Conservation (phyloP, 2,113 vertebrate genomes). For the Clarias batrachus region DNA sequence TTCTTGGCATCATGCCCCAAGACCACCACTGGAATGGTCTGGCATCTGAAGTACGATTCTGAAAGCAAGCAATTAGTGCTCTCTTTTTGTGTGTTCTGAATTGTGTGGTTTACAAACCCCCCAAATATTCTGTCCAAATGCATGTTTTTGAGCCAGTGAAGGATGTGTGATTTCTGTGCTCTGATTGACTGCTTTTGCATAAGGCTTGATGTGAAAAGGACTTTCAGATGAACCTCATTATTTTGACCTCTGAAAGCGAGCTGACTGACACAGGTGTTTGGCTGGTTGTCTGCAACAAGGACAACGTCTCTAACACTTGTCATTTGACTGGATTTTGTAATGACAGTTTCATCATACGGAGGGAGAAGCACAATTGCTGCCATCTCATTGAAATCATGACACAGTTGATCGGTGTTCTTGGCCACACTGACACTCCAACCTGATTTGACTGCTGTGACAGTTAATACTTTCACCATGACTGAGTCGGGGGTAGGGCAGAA, state of each 20-base stretch:
- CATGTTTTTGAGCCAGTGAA: slow-evolving; percentile 74
- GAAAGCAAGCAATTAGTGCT: slow-evolving; percentile 6
- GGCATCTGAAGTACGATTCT: slow-evolving; percentile 75
- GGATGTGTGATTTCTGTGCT: slow-evolving; percentile 60
- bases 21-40: slow-evolving; percentile 63
- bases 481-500: slow-evolving; percentile 72
- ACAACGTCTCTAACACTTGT: slow-evolving; percentile 67
- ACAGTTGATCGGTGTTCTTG: slow-evolving; percentile 48
- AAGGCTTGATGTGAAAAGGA: slow-evolving; percentile 39
- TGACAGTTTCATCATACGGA: slow-evolving; percentile 61
- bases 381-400: slow-evolving; percentile 67
- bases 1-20: slow-evolving; percentile 55
- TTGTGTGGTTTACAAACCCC: slow-evolving; percentile 55
- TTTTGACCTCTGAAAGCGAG: slow-evolving; percentile 63
- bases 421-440: slow-evolving; percentile 72
- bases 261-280: slow-evolving; percentile 56
- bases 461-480: slow-evolving; percentile 72
- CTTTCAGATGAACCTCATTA: slow-evolving; percentile 13
- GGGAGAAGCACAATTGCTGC: slow-evolving; percentile 70
- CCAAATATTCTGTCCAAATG: slow-evolving; percentile 53
- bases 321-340: slow-evolving; percentile 51
- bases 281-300: slow-evolving; percentile 66
- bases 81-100: slow-evolving; percentile 50
- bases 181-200: slow-evolving; percentile 57
- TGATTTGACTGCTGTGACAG: slow-evolving; percentile 63